These are phyloP conservation scores for Alca torda DNA, from an alignment of 2,797 vertebrate genomes.

Conservation along the genomic window DNA sequence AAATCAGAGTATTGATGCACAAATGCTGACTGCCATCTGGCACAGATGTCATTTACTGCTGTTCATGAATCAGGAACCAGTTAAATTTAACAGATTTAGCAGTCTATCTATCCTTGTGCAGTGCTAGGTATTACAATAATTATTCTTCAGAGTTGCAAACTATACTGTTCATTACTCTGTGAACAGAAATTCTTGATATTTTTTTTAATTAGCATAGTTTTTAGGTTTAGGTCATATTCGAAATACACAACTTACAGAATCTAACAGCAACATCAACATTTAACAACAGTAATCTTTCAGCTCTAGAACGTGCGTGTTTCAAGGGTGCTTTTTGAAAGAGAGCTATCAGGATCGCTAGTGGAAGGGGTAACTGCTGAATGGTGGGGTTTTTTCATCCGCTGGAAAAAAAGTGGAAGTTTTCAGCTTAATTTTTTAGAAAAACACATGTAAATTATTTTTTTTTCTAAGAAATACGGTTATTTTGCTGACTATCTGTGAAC, in stretches of 20 bases:
- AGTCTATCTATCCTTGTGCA: slow-evolving; percentile 8
- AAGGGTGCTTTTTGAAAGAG: not conserved
- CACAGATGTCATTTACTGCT: slow-evolving; percentile 66
- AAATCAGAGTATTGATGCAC: not conserved
- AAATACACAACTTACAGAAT: not conserved
- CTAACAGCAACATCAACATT: not conserved
- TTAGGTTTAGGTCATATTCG: not conserved
- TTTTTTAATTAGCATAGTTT: not conserved
- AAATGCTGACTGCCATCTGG: slow-evolving; percentile 65
- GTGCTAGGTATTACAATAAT: slow-evolving; percentile 23
- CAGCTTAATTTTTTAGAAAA: not conserved
- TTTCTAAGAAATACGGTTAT: not conserved
- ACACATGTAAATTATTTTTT: not conserved
- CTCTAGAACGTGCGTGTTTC: not conserved
- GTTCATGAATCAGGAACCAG: slow-evolving; percentile 61
- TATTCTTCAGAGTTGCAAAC: not conserved
- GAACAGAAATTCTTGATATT: not conserved
- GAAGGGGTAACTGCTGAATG: not conserved
- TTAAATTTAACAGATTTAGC: slow-evolving; percentile 60
- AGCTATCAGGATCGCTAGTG: not conserved
- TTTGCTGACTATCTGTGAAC: not conserved
- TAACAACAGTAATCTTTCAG: not conserved
- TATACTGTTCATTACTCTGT: not conserved
- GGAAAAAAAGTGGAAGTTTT: not conserved
- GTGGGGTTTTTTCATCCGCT: not conserved